phyloP scores from a whole-genome alignment of 1,140 invertebrate genomes.

The Bombus ignitus region DNA sequence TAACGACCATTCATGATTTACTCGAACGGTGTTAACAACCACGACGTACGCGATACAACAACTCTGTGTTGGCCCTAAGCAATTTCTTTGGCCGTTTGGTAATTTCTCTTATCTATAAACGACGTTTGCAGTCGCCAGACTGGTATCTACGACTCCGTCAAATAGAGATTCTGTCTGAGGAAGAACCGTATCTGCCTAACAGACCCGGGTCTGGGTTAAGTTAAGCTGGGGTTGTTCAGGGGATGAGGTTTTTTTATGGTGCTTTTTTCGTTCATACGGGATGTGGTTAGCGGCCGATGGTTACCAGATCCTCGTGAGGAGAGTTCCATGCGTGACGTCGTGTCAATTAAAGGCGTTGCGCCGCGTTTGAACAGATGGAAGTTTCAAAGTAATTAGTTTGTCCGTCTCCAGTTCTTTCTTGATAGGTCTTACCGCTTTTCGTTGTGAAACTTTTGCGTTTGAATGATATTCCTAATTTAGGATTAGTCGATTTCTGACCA shows the following conservation, averaged over 20 bases:
- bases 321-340: not conserved
- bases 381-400: not conserved
- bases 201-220: not conserved
- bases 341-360: not conserved
- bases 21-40: slow-evolving; percentile 17
- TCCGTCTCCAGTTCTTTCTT: not conserved
- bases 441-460: not conserved
- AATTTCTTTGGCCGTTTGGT: slow-evolving; percentile 9
- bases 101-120: not conserved
- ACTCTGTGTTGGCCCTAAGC: not conserved
- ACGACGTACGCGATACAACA: not conserved
- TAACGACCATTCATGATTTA: slow-evolving; percentile 53
- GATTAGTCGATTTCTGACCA: not conserved
- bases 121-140: not conserved
- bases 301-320: slow-evolving; percentile 1
- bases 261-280: not conserved
- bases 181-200: not conserved
- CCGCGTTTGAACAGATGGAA: not conserved
- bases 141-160: not conserved
- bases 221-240: not conserved
- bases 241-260: not conserved
- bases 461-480: not conserved
- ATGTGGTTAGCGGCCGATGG: not conserved
- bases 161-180: not conserved
- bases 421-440: not conserved